Conservation (phyloP, 2,113 vertebrate genomes). For the Rhombomys opimus region DNA sequence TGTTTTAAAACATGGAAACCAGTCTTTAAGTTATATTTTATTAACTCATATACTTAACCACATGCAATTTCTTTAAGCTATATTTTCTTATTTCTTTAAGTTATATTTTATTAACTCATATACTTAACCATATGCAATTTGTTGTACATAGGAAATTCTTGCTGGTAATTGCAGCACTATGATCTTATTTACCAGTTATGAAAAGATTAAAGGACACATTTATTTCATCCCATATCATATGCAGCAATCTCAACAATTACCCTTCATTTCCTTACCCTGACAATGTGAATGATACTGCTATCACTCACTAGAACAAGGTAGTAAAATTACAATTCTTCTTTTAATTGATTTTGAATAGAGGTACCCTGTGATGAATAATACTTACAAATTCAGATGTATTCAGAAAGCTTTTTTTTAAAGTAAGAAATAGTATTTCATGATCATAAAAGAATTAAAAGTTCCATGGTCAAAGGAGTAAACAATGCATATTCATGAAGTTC, state of each 20-base stretch:
- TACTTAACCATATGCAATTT: not conserved
- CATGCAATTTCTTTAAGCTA: not conserved
- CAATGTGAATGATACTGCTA: not conserved
- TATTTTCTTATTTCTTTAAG: not conserved
- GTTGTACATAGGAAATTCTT: not conserved
- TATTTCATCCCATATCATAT: not conserved
- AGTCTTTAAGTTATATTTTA: conserved; percentile 5
- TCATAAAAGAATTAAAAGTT: not conserved
- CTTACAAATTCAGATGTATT: not conserved
- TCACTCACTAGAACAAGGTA: not conserved
- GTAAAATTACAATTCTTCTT: not conserved
- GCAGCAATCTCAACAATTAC: not conserved
- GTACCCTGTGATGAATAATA: not conserved
- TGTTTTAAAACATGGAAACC: not conserved
- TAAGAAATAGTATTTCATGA: not conserved
- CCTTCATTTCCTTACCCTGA: not conserved
- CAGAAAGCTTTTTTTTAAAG: not conserved
- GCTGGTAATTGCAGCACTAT: not conserved
- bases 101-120: conserved; percentile 14
- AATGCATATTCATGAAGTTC: not conserved
- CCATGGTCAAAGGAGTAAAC: not conserved
- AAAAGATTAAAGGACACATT: not conserved
- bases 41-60: not conserved
- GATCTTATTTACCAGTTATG: not conserved
- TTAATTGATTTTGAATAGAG: not conserved